Percentiles rank a stretch among this genome's conserved stretches.
Conservation (phyloP, 2,797 vertebrate species). For the Hydrolagus colliei region DNA sequence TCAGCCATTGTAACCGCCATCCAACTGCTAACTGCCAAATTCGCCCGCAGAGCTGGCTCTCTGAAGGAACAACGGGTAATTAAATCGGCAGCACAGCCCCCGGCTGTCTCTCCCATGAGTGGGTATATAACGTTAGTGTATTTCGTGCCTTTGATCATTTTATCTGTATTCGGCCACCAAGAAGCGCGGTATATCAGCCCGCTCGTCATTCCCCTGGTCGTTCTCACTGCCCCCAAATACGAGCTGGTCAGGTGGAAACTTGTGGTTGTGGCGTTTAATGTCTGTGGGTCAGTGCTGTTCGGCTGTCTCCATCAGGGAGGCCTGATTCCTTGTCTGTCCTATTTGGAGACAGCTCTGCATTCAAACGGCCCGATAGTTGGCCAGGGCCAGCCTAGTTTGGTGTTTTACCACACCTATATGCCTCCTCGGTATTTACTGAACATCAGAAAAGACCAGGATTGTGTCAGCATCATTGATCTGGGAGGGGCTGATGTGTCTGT, state of each 20-base stretch:
- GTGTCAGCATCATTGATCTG: slow-evolving; percentile 55
- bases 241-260: slow-evolving; percentile 45
- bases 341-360: slow-evolving; percentile 51
- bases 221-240: slow-evolving; percentile 45
- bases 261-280: slow-evolving; percentile 49
- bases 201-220: slow-evolving; percentile 53
- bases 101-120: not conserved
- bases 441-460: slow-evolving; percentile 43
- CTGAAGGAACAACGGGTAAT: slow-evolving; percentile 16
- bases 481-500: slow-evolving; percentile 46
- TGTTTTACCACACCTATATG: slow-evolving; percentile 63
- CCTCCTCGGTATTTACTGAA: slow-evolving; percentile 59
- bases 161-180: slow-evolving; percentile 60
- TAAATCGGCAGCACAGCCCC: slow-evolving; percentile 36
- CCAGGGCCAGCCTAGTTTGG: slow-evolving; percentile 43
- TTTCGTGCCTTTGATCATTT: slow-evolving; percentile 51
- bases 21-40: slow-evolving; percentile 34
- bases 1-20: slow-evolving; percentile 43
- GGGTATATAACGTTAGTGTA: slow-evolving; percentile 45
- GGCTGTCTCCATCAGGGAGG: slow-evolving; percentile 64
- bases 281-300: slow-evolving; percentile 52
- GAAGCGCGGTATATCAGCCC: slow-evolving; percentile 63
- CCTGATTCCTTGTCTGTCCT: slow-evolving; percentile 52
- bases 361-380: slow-evolving; percentile 31
- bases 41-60: slow-evolving; percentile 11